Conservation (phyloP, 2,888 invertebrate genomes). For the Drosophila neonasuta region DNA sequence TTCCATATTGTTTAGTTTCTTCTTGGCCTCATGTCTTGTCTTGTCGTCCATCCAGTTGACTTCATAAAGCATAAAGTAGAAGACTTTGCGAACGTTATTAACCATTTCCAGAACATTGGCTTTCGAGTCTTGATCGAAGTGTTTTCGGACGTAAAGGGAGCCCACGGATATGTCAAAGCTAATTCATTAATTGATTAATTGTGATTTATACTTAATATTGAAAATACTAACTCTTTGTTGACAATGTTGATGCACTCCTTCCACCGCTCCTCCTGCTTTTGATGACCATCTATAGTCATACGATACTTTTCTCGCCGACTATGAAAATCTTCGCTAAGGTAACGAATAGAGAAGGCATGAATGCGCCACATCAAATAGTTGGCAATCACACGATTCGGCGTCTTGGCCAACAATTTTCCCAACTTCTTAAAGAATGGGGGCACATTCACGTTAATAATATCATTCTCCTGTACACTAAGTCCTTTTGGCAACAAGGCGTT, state of each 20-base stretch:
- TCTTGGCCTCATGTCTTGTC: slow-evolving; percentile 89
- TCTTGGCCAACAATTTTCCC: slow-evolving; percentile 84
- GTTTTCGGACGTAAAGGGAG: slow-evolving; percentile 92
- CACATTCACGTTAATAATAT: slow-evolving; percentile 92
- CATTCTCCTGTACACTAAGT: slow-evolving; percentile 85
- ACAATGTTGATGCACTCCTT: slow-evolving; percentile 94
- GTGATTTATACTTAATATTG: background rate
- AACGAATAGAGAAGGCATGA: slow-evolving; percentile 90
- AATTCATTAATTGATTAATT: slow-evolving; percentile 44
- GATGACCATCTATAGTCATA: slow-evolving; percentile 91
- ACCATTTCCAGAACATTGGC: slow-evolving; percentile 94
- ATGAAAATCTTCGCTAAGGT: slow-evolving; percentile 90
- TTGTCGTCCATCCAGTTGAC: slow-evolving; percentile 96
- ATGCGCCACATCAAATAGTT: slow-evolving; percentile 97
- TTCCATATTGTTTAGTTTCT: slow-evolving; percentile 91
- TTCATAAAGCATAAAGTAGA: slow-evolving; percentile 89
- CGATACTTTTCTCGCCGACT: slow-evolving; percentile 91
- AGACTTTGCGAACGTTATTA: slow-evolving; percentile 90
- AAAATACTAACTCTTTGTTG: slow-evolving; percentile 86
- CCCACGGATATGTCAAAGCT: slow-evolving; percentile 90
- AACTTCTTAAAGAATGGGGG: slow-evolving; percentile 90
- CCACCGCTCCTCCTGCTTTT: slow-evolving; percentile 93
- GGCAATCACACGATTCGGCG: slow-evolving; percentile 87
- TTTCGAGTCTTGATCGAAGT: slow-evolving; percentile 93
- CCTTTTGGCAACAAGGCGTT: slow-evolving; percentile 89